These are phyloP conservation scores for Chaetogeoica ovagalla DNA, from an alignment of 2,888 invertebrate genomes.

Conservation along the genomic window DNA sequence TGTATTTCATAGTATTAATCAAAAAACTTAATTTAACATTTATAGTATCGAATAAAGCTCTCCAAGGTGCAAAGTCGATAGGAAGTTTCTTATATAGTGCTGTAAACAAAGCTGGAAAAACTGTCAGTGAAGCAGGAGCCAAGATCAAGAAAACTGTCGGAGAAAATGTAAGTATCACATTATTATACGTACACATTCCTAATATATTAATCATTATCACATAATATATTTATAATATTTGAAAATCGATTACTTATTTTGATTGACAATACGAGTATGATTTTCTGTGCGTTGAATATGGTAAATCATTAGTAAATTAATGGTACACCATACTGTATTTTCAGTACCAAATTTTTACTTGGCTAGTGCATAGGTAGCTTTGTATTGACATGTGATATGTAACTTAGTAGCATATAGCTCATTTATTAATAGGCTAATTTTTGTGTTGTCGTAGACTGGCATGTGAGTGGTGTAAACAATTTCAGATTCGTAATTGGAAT, in stretches of 20 bases:
- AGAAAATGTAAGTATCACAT: constrained; percentile 77
- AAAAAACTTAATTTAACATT: constrained; percentile 44
- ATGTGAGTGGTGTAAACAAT: no score
- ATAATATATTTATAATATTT: neutral
- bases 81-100: constrained; percentile 93
- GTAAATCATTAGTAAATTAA: no score
- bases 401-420: no score
- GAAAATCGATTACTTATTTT: neutral
- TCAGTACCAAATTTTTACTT: no score
- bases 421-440: no score
- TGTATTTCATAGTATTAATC: no score
- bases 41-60: constrained; percentile 83
- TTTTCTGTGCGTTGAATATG: no score
- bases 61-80: constrained; percentile 86
- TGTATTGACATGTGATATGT: no score
- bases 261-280: neutral
- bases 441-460: no score
- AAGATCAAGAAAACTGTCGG: constrained; percentile 96
- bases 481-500: no score
- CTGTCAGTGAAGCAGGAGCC: constrained; percentile 84
- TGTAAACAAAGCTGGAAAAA: constrained; percentile 93
- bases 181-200: neutral
- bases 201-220: neutral
- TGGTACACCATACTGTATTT: no score
- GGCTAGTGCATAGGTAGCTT: no score